Evolutionary conservation across 64 coral and sea anemone genomes (phyloP).

Genomic region (Orbicella faveolata): DNA sequence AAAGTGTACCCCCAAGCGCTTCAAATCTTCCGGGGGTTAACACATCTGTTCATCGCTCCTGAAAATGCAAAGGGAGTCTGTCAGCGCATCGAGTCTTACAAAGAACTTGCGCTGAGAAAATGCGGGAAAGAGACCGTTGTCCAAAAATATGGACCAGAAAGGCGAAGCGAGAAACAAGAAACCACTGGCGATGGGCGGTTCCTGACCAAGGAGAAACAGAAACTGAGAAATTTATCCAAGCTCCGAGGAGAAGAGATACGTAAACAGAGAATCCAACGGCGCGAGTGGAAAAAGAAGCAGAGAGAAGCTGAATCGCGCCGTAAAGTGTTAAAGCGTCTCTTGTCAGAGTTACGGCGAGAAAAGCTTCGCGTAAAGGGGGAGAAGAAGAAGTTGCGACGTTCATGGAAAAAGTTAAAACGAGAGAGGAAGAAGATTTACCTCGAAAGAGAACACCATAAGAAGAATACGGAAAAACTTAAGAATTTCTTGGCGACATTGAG

Average conservation of each 20-base stretch:
- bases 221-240: background rate
- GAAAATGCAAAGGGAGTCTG: background rate
- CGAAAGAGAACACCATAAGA: background rate
- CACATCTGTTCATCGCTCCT: background rate
- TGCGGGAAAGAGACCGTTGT: background rate
- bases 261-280: conserved; percentile 29
- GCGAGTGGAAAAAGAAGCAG: conserved; percentile 30
- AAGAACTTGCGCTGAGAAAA: background rate
- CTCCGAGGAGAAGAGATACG: conserved; percentile 49
- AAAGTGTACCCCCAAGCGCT: background rate
- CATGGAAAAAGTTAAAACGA: conserved; percentile 41
- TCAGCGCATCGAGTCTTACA: background rate
- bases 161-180: background rate
- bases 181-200: background rate
- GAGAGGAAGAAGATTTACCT: conserved; percentile 21
- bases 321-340: conserved; percentile 5
- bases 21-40: background rate
- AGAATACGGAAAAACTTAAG: background rate
- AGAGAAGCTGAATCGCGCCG: conserved; percentile 10
- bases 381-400: conserved; percentile 23
- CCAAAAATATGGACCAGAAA: background rate
- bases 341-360: conserved; percentile 44
- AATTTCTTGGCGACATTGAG: conserved; percentile 16
- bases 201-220: conserved; percentile 6
- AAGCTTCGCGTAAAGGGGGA: conserved; percentile 36